Evolutionary conservation across 2,113 vertebrate genomes (phyloP), one percentile per base, ranked within the genome.

Genomic region (Callospermophilus lateralis): DNA sequence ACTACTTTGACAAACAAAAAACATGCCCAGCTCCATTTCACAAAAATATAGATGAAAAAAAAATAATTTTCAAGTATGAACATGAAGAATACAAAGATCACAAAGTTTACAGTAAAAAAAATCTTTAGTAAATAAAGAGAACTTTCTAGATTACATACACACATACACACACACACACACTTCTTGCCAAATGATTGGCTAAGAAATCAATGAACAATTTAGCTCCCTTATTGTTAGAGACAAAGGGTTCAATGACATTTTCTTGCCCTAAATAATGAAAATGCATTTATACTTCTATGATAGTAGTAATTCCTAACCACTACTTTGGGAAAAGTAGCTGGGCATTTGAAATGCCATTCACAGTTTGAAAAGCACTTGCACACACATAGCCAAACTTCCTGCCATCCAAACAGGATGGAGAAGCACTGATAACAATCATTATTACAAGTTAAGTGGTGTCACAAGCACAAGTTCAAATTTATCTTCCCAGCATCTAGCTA

Each of bases 401-500:
- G 67, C 51, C 80, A 80, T 97, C 72, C 37, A 92, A 92, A 95
- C 24, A 95, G 85, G 70, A 96, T 74, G 39, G 58, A 93, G 84
- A 96, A 79, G 58, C 76, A 84, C 53, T 88, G 95, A 96, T 94
- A 97, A 97, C 89, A 95, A 97, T 97, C 94, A 87, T 97, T 96
- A 96, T 96, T 96, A 93, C 61, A 87, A 90, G 89, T 90, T 96
- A 97, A 97, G 65, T 97, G 87, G 94, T 97, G 32, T 97, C 89
- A 97, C 22, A 96, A 96, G 86, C 51, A 58, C 94, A 97, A 65
- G 32, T 97, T 97, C 84, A 94, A 94, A 97, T 97, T 94, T 97
- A 93, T 95, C 94, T 96, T 97, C 72, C 39, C 83, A 97, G 83
- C 65, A 97, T 90, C 92, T 74, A 95, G 95, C 92, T 92, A 95